phyloP scores from a whole-genome alignment of 2,888 invertebrate genomes.

The Aelia acuminata region DNA sequence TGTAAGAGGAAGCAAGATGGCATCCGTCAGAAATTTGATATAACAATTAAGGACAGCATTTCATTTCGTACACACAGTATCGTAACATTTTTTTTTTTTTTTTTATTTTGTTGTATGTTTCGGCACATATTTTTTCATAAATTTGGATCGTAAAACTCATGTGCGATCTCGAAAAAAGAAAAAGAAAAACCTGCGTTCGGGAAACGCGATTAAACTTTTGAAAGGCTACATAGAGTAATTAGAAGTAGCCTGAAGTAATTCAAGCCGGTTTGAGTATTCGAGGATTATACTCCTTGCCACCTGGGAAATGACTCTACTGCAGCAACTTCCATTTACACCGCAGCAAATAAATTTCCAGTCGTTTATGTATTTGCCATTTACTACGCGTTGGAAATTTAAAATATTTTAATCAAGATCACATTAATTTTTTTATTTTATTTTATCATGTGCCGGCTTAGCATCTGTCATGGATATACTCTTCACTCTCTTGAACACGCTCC shows the following conservation, averaged over 20 bases:
- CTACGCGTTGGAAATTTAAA: not conserved
- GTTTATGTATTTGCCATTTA: not conserved
- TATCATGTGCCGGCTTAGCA: too few species aligned
- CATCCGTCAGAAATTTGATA: too few species aligned
- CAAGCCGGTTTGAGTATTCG: not conserved
- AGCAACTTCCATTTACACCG: not conserved
- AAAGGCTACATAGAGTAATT: slow-evolving; percentile 24
- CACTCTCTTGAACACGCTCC: too few species aligned
- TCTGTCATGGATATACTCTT: too few species aligned
- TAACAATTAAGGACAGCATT: too few species aligned
- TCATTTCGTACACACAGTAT: too few species aligned
- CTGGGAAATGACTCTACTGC: not conserved
- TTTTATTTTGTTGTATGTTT: too few species aligned
- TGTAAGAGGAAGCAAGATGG: too few species aligned
- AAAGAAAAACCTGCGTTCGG: not conserved
- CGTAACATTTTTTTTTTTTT: too few species aligned
- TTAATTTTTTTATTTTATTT: too few species aligned
- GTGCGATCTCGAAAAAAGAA: not conserved
- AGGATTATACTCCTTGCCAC: slow-evolving; percentile 8
- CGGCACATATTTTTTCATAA: too few species aligned
- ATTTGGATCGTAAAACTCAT: not conserved
- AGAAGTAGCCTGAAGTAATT: not conserved
- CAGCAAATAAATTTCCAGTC: not conserved
- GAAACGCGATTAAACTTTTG: not conserved
- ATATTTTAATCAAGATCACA: not conserved